Percentiles rank a stretch among this genome's conserved stretches.
These are phyloP conservation scores for Apodemus speciosus DNA, from an alignment of 2,113 vertebrate genomes.

Conservation along the genomic window DNA sequence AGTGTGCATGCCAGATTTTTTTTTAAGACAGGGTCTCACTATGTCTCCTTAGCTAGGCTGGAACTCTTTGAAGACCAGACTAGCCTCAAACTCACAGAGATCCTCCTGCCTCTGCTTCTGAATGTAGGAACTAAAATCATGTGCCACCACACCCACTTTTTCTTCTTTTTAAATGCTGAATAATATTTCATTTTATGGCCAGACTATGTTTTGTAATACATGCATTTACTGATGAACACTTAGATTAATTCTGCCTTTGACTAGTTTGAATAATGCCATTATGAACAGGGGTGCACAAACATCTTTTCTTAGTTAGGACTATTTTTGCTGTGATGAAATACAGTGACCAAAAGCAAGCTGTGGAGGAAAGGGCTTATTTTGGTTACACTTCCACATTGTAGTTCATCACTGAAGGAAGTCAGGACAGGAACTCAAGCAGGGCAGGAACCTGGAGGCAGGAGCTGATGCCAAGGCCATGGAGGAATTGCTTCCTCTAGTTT, in stretches of 20 bases:
- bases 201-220: neutral
- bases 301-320: too few relatives aligned
- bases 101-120: neutral
- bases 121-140: neutral
- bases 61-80: neutral
- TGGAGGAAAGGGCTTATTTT: neutral
- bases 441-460: too few relatives aligned
- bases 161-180: conserved; percentile 7
- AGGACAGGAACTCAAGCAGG: too few relatives aligned
- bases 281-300: neutral
- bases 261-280: neutral
- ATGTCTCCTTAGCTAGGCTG: neutral
- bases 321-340: neutral
- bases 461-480: too few relatives aligned
- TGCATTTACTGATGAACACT: neutral
- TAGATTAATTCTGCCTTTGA: neutral
- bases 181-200: neutral
- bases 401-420: too few relatives aligned
- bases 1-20: neutral
- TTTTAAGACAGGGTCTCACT: neutral
- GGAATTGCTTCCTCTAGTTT: too few relatives aligned
- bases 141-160: neutral
- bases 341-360: neutral
- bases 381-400: neutral
- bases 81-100: neutral